Conservation (phyloP, 2,113 vertebrate genomes). For the Dromaius novaehollandiae region DNA sequence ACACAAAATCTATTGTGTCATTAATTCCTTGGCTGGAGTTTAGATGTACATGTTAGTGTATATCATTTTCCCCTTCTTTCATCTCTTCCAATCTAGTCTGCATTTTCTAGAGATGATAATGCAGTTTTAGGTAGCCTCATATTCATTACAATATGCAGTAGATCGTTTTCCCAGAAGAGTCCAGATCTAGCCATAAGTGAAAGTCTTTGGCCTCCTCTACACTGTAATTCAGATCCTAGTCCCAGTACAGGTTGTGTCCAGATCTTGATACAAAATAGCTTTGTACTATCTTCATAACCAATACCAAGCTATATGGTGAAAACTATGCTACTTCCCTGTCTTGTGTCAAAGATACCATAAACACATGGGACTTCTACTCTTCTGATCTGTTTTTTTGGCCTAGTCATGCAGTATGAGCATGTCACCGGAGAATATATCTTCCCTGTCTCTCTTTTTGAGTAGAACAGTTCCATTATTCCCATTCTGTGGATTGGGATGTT, state of each 20-base stretch:
- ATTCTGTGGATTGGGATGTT: conserved; percentile 5
- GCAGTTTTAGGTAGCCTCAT: background rate
- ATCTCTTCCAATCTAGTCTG: background rate
- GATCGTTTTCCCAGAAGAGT: background rate
- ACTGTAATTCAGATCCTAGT: background rate
- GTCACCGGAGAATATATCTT: conserved; percentile 26
- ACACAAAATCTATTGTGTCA: background rate
- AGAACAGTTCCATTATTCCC: background rate
- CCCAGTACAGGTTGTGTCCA: background rate
- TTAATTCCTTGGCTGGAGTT: background rate
- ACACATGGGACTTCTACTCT: background rate
- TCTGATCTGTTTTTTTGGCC: background rate
- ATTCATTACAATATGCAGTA: background rate
- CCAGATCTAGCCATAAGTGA: background rate
- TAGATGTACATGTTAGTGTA: background rate
- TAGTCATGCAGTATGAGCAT: background rate
- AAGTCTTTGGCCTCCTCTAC: background rate
- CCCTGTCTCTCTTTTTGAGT: background rate
- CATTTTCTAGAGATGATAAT: no score
- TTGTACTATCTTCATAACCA: background rate
- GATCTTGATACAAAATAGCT: background rate
- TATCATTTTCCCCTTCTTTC: background rate
- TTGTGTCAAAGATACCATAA: background rate
- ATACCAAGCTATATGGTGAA: background rate
- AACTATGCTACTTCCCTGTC: background rate